These are phyloP conservation scores for Stictonetta naevosa DNA, from an alignment of 2,113 vertebrate species.

Conservation along the genomic window DNA sequence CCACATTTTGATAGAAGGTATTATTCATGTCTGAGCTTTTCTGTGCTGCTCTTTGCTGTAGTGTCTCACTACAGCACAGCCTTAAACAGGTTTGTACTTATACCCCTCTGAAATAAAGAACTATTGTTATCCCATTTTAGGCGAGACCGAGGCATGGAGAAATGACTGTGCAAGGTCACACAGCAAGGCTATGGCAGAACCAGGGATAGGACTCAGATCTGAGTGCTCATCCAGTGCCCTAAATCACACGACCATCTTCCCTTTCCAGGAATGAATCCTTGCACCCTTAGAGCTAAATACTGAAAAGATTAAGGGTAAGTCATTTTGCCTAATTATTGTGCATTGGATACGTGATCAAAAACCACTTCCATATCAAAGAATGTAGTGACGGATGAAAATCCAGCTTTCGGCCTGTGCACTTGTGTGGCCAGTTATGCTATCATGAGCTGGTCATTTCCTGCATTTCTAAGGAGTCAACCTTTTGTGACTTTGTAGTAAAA, in stretches of 20 bases:
- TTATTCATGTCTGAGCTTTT: conserved; percentile 4
- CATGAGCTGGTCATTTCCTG: conserved; percentile 14
- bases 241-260: conserved; percentile 65
- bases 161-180: conserved; percentile 67
- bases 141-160: conserved; percentile 56
- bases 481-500: not conserved
- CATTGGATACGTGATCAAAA: not conserved
- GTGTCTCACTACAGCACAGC: not conserved
- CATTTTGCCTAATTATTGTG: conserved; percentile 51
- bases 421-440: not conserved
- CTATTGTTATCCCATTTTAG: conserved; percentile 69
- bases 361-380: not conserved
- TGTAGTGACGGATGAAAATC: conserved; percentile 3
- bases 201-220: conserved; percentile 64
- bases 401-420: not conserved
- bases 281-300: conserved; percentile 59
- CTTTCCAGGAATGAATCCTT: conserved; percentile 63
- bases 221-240: conserved; percentile 69
- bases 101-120: conserved; percentile 67
- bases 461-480: conserved; percentile 22
- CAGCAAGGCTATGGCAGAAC: conserved; percentile 63
- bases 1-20: not conserved
- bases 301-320: conserved; percentile 59
- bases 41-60: conserved; percentile 6
- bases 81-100: not conserved